Evolutionary conservation across 2,888 invertebrate genomes (phyloP).

Genomic region (Quadroppia sp.): DNA sequence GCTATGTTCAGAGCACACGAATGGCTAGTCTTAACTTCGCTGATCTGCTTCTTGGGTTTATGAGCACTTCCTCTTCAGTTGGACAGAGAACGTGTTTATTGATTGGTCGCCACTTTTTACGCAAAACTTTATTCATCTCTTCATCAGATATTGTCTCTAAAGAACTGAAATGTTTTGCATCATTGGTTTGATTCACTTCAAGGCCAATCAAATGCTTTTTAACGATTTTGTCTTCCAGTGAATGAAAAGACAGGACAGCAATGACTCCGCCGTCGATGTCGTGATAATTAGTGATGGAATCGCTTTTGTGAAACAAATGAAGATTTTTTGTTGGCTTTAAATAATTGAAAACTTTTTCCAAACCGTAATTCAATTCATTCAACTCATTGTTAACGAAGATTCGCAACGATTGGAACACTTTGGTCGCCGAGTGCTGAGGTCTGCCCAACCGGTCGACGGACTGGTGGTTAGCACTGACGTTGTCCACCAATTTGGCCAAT

Average conservation of each 20-base stretch:
- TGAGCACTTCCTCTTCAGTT: conserved; percentile 65
- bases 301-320: not conserved
- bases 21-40: conserved; percentile 77
- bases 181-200: conserved; percentile 64
- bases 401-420: conserved; percentile 79
- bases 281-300: not conserved
- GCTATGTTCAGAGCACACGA: not conserved
- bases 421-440: conserved; percentile 76
- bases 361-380: conserved; percentile 85
- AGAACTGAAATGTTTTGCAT: conserved; percentile 67
- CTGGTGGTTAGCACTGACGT: not conserved
- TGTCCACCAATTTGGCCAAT: conserved; percentile 53
- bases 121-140: conserved; percentile 61
- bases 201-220: conserved; percentile 74
- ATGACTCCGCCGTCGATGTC: conserved; percentile 60
- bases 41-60: conserved; percentile 79
- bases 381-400: conserved; percentile 95
- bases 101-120: conserved; percentile 69
- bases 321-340: conserved; percentile 58
- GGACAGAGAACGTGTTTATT: conserved; percentile 77
- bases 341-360: conserved; percentile 68
- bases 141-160: conserved; percentile 60
- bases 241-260: conserved; percentile 82
- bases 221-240: conserved; percentile 86
- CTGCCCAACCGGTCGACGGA: conserved; percentile 67